Percentiles rank a stretch among this genome's conserved stretches.
Conservation (phyloP, 2,113 vertebrate genomes). For the Dicentrarchus labrax region DNA sequence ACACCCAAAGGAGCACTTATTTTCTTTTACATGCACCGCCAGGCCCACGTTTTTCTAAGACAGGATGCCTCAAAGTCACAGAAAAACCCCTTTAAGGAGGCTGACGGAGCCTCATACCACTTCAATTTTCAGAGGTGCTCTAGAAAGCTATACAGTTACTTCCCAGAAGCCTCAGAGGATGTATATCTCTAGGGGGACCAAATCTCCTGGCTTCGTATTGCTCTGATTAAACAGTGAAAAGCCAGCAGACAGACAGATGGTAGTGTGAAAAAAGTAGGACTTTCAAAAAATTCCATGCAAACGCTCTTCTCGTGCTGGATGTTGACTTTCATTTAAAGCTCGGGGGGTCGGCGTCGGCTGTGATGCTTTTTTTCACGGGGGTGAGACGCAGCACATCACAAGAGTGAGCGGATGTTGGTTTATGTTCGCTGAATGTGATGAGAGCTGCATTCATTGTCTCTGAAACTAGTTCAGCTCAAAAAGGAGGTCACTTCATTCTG, state of each 20-base stretch:
- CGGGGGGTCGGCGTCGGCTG: neutral
- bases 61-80: conserved; percentile 58
- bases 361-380: neutral
- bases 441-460: conserved; percentile 41
- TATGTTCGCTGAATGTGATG: conserved; percentile 6
- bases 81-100: conserved; percentile 43
- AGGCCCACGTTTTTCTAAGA: conserved; percentile 30
- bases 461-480: conserved; percentile 79
- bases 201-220: conserved; percentile 65
- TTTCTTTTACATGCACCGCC: neutral
- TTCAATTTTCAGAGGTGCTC: conserved; percentile 64
- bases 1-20: neutral
- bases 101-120: conserved; percentile 25
- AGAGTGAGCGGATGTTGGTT: neutral
- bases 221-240: conserved; percentile 77
- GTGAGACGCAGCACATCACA: neutral
- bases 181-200: conserved; percentile 58
- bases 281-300: conserved; percentile 53
- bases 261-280: conserved; percentile 58
- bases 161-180: conserved; percentile 64
- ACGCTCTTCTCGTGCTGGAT: neutral
- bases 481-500: conserved; percentile 79
- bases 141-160: conserved; percentile 64
- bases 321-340: conserved; percentile 30
- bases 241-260: conserved; percentile 69